Base-by-base conservation (phyloP, 2,113 vertebrate genomes). In the Periophthalmodon schlosseri region DNA sequence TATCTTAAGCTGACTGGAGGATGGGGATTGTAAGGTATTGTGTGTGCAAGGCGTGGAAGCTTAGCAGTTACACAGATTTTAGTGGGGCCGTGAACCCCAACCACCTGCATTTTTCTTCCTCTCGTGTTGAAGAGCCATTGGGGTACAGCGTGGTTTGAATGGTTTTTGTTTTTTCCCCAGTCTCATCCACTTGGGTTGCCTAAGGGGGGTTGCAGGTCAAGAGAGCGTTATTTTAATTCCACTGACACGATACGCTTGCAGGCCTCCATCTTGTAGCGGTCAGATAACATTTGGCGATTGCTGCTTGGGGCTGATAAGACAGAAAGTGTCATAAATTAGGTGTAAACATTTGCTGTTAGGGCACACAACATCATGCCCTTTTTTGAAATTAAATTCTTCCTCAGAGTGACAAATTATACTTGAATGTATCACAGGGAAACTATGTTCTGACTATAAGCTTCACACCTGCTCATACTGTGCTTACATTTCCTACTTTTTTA, bases 221-320 rank as follows among this genome's bases (percentile, higher is more conserved):
- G 77, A 81, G 77, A 86, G 78, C 44, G 61, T 82, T 77, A 71
- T 87, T 87, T 78, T 75, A 77, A 84, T 78, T 76, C 72, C 79
- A 23, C n/a, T 52, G 71, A 81, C 75, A 77, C 33, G 60, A 78
- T 69, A 70, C 10, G 13, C 23, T 78, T 50, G 52, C 46, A 71
- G 80, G 60, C 57, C 72, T 78, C 36, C 71, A 21, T 82, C 86
- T 81, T 81, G 75, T 72, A 54, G 61, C 7, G 63, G 50, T 79
- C 86, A 75, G 91, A 89, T 84, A 86, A 76, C 69, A 71, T 71
- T 82, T 33, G 72, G 39, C 0, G 4, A 85, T 87, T 66, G 57
- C 84, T 89, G 87, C 79, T 73, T 24, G 23, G 73, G 65, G 66
- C 49, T 84, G 85, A 89, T 89, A 87, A 86, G 76, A 83, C 20